Conservation (phyloP, 2,888 invertebrate species). For the Petrophora chlorosata region DNA sequence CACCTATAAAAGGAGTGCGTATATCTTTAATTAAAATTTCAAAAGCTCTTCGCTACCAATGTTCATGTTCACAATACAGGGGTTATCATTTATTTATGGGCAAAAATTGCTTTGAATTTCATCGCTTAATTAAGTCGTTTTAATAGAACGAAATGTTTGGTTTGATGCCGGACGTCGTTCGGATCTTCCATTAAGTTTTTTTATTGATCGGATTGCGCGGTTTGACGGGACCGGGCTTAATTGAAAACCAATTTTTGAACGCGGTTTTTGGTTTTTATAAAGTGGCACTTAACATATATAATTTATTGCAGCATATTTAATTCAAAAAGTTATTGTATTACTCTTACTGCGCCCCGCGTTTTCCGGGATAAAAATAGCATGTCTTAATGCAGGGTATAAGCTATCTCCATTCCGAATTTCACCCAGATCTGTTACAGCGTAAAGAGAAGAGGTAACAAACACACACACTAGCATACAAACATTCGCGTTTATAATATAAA, state of each 20-base stretch:
- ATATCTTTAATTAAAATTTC: slow-evolving; percentile 63
- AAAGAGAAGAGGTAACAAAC: too few relatives aligned
- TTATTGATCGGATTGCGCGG: not conserved
- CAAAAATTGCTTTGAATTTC: slow-evolving; percentile 47
- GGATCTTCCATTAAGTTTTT: slow-evolving; percentile 1
- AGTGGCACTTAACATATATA: too few relatives aligned
- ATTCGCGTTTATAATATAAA: too few relatives aligned
- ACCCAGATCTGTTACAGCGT: too few relatives aligned
- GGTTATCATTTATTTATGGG: slow-evolving; percentile 51
- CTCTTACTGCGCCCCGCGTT: too few relatives aligned
- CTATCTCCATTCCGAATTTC: too few relatives aligned
- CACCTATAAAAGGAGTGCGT: slow-evolving; percentile 40
- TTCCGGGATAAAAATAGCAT: too few relatives aligned
- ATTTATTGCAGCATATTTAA: too few relatives aligned
- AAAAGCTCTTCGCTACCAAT: slow-evolving; percentile 43
- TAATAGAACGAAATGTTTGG: slow-evolving; percentile 22
- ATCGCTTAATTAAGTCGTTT: slow-evolving; percentile 47
- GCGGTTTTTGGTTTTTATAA: too few relatives aligned
- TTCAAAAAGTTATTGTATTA: too few relatives aligned
- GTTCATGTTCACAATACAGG: slow-evolving; percentile 18
- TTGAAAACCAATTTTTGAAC: not conserved
- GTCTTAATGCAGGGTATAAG: too few relatives aligned
- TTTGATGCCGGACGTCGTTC: slow-evolving; percentile 13
- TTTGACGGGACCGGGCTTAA: not conserved
- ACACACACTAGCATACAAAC: too few relatives aligned